These are phyloP conservation scores for Anodontia alba DNA, from an alignment of 2,888 invertebrate genomes.

Conservation along the genomic window DNA sequence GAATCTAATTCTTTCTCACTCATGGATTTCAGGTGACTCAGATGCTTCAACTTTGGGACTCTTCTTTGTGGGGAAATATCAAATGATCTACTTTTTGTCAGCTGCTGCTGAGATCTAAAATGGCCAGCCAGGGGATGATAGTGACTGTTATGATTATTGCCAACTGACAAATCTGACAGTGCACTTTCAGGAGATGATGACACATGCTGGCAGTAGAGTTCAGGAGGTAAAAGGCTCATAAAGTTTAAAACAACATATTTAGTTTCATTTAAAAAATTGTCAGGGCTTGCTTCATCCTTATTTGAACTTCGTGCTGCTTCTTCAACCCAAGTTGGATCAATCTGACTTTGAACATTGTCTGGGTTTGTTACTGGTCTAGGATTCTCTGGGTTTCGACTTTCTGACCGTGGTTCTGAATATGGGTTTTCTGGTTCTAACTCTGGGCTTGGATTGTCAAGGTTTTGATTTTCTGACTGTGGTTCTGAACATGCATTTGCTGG, in stretches of 20 bases:
- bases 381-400: no score
- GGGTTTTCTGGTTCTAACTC: no score
- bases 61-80: slow-evolving; percentile 24
- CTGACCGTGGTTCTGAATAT: no score
- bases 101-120: not conserved
- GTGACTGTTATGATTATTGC: not conserved
- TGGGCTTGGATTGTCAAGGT: no score
- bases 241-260: slow-evolving; percentile 75
- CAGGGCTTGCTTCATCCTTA: not conserved
- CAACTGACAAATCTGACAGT: slow-evolving; percentile 14
- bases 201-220: slow-evolving; percentile 49
- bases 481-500: no score
- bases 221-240: slow-evolving; percentile 54
- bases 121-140: not conserved
- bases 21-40: slow-evolving; percentile 24
- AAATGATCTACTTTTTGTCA: slow-evolving; percentile 51
- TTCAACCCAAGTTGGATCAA: not conserved
- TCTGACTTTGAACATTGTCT: not conserved
- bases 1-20: slow-evolving; percentile 29
- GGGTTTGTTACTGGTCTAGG: no score
- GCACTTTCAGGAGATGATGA: slow-evolving; percentile 43
- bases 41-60: slow-evolving; percentile 28
- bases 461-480: no score
- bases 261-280: slow-evolving; percentile 65
- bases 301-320: not conserved